Evolutionary conservation across 1,140 invertebrate genomes (phyloP).

Genomic region (Drosophila saltans): DNA sequence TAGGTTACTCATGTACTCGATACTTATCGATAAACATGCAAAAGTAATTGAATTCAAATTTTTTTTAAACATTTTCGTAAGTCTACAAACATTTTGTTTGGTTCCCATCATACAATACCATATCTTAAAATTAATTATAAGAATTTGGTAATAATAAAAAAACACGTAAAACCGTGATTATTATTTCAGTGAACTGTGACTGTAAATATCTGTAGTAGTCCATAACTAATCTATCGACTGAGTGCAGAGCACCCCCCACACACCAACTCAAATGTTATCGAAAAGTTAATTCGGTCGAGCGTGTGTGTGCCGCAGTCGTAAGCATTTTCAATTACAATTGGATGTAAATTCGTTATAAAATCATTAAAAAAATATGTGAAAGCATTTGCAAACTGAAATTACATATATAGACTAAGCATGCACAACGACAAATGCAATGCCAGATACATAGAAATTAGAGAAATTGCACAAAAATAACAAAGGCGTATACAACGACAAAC

Average conservation of each 20-base stretch:
- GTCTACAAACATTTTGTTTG: too few species aligned
- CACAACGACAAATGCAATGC: constrained; percentile 27
- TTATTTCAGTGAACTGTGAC: background rate
- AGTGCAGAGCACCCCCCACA: background rate
- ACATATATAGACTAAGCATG: constrained; percentile 19
- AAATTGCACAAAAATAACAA: constrained; percentile 59
- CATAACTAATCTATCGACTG: constrained; percentile 34
- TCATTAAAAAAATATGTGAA: constrained; percentile 64
- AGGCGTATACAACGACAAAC: constrained; percentile 60
- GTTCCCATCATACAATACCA: too few species aligned
- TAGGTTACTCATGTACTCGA: constrained; percentile 29
- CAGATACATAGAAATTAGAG: constrained; percentile 23
- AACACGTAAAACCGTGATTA: background rate
- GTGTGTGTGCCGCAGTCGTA: constrained; percentile 46
- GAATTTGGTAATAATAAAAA: background rate
- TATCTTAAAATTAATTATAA: background rate
- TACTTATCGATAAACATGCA: background rate
- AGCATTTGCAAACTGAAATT: constrained; percentile 28
- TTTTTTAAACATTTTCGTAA: too few species aligned
- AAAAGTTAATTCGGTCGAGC: constrained; percentile 55
- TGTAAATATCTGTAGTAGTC: background rate
- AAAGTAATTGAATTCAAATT: too few species aligned
- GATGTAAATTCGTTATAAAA: constrained; percentile 68
- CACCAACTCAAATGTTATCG: constrained; percentile 37
- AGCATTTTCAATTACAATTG: constrained; percentile 59